Evolutionary conservation across 2,113 vertebrate genomes (phyloP).

Genomic region (Rutilus rutilus): DNA sequence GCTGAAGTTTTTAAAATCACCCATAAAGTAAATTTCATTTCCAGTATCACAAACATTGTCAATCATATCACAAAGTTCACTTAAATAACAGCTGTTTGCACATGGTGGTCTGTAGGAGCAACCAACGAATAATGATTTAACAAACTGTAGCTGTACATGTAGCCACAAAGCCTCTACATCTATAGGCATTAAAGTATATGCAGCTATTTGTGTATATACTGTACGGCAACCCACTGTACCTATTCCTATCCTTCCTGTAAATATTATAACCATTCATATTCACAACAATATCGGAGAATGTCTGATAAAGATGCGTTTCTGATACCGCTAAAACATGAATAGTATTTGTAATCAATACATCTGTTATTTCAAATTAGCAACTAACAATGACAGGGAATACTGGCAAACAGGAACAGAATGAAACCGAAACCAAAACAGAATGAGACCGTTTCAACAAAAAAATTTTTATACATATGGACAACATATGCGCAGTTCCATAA

Average conservation of each 20-base stretch:
- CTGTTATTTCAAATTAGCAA: too few relatives aligned
- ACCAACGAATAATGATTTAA: not conserved
- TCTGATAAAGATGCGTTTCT: too few relatives aligned
- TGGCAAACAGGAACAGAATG: too few relatives aligned
- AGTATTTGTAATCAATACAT: too few relatives aligned
- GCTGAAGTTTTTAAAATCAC: not conserved
- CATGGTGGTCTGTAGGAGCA: not conserved
- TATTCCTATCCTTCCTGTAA: not conserved
- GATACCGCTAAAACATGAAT: too few relatives aligned
- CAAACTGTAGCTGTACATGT: not conserved
- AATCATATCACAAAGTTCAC: too few relatives aligned
- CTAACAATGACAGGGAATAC: too few relatives aligned
- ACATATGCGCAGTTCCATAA: slow-evolving; percentile 1
- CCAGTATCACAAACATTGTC: not conserved
- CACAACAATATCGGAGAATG: too few relatives aligned
- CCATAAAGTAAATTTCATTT: not conserved
- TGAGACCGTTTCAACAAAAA: too few relatives aligned
- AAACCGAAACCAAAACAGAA: too few relatives aligned
- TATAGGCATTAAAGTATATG: not conserved
- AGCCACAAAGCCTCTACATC: not conserved
- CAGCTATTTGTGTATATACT: not conserved
- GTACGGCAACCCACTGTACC: not conserved
- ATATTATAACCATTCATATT: not conserved
- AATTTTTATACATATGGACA: slow-evolving; percentile 1
- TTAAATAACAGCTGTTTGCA: too few relatives aligned